Evolutionary conservation across 2,888 invertebrate species (phyloP).

Genomic region (Spialia ferax): DNA sequence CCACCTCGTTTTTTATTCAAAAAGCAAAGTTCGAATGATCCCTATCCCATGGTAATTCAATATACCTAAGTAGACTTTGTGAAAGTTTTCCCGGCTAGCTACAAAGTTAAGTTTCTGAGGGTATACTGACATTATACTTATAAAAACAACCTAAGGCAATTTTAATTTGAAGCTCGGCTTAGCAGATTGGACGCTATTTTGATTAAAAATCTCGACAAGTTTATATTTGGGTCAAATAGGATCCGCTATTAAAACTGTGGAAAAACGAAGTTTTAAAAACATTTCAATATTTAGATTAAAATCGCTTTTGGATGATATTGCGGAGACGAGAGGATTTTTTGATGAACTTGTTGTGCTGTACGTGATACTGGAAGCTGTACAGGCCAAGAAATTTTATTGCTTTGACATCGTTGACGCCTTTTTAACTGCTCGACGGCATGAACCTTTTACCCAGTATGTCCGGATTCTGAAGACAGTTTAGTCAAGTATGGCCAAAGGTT

Average conservation of each 20-base stretch:
- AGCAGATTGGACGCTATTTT: constrained; percentile 6
- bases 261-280: not conserved
- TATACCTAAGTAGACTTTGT: not conserved
- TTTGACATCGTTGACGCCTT: too few species aligned
- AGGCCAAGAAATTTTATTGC: too few species aligned
- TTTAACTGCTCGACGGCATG: too few species aligned
- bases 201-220: constrained; percentile 6
- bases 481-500: too few species aligned
- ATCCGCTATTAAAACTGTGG: constrained; percentile 3
- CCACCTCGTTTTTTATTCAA: not conserved
- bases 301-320: not conserved
- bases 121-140: not conserved
- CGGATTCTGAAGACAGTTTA: too few species aligned
- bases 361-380: too few species aligned
- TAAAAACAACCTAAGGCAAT: not conserved
- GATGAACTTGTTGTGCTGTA: not conserved
- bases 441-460: too few species aligned
- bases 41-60: not conserved
- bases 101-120: not conserved
- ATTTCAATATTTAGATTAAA: constrained; percentile 11
- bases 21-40: not conserved
- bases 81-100: not conserved
- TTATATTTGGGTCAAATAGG: constrained; percentile 7
- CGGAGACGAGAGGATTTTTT: not conserved
- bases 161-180: constrained; percentile 7